These are phyloP conservation scores for Itoplectis maculator DNA, from an alignment of 2,888 invertebrate species.

Conservation along the genomic window DNA sequence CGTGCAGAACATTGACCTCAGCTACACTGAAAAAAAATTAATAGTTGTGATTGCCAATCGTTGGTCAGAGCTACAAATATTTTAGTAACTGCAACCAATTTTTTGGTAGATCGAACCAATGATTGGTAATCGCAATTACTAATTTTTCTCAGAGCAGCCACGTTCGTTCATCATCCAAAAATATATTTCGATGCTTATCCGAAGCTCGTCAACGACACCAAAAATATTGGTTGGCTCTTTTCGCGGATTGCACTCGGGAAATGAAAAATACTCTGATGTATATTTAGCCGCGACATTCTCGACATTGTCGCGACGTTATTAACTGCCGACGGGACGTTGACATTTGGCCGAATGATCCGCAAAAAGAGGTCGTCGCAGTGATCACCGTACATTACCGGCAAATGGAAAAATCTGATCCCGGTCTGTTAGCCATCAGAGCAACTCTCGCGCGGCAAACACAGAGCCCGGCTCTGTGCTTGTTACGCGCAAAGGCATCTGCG, in stretches of 20 bases:
- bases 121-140: too few species aligned
- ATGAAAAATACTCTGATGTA: conserved; percentile 26
- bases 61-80: too few species aligned
- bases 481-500: conserved; percentile 30
- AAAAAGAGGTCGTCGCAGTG: conserved; percentile 68
- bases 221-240: too few species aligned
- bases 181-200: too few species aligned
- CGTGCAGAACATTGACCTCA: too few species aligned
- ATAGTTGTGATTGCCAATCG: too few species aligned
- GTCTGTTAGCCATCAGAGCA: not conserved
- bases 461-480: not conserved
- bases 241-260: not conserved
- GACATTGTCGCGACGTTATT: not conserved
- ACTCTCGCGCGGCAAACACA: not conserved
- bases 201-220: too few species aligned
- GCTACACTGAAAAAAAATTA: too few species aligned
- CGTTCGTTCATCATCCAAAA: not conserved
- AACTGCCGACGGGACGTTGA: not conserved
- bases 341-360: conserved; percentile 5
- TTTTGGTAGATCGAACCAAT: too few species aligned
- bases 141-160: too few species aligned
- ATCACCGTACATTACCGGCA: conserved; percentile 66
- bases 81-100: too few species aligned
- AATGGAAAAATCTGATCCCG: conserved; percentile 77
- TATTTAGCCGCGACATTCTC: not conserved